These are phyloP conservation scores for Syndactyla subalaris DNA, from an alignment of 2,797 vertebrate genomes.

Conservation along the genomic window DNA sequence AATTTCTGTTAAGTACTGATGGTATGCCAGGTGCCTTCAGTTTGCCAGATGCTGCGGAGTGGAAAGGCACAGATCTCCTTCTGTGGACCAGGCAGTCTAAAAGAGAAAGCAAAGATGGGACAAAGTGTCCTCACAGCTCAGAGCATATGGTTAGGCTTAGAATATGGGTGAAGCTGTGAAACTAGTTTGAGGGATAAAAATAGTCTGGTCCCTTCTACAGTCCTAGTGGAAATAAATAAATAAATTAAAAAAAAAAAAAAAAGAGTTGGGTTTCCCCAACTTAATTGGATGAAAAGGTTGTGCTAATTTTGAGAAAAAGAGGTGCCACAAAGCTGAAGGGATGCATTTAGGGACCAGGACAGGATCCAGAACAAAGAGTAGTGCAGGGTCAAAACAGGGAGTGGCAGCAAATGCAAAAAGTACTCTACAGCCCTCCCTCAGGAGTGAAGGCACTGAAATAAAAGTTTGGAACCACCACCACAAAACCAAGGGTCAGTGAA, in stretches of 20 bases:
- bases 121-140: neutral
- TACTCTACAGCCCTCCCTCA: neutral
- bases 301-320: neutral
- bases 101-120: neutral
- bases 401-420: accelerated
- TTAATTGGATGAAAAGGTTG: neutral
- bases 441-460: neutral
- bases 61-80: neutral
- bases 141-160: neutral
- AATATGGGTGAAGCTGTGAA: neutral
- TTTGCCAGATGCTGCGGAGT: conserved; percentile 10
- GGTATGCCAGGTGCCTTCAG: conserved; percentile 1
- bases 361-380: neutral
- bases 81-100: neutral
- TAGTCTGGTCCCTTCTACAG: neutral
- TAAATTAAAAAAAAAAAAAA: no score
- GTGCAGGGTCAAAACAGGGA: neutral
- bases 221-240: neutral
- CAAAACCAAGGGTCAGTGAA: neutral
- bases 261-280: neutral
- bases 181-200: neutral
- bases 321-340: neutral
- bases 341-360: neutral
- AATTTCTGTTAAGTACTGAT: conserved; percentile 55
- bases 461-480: neutral